Conservation (phyloP, 2,797 vertebrate species). For the Trematomus bernacchii region DNA sequence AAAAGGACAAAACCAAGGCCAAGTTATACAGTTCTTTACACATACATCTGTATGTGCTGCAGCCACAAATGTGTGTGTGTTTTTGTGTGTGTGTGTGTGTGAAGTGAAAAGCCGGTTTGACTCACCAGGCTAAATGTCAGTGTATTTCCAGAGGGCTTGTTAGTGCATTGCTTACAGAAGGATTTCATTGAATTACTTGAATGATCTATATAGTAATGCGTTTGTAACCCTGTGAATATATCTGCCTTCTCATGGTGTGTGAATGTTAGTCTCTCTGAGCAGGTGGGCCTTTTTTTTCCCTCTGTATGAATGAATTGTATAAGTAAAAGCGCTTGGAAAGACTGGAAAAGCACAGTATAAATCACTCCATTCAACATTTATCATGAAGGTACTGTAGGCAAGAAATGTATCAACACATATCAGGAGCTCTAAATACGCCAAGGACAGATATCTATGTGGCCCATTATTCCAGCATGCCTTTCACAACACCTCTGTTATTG, state of each 20-base stretch:
- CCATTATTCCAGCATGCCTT: too few species aligned
- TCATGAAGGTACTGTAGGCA: too few species aligned
- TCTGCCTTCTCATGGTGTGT: constrained; percentile 16
- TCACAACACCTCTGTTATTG: not conserved
- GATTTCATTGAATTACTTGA: constrained; percentile 58
- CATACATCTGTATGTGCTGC: not conserved
- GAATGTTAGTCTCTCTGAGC: too few species aligned
- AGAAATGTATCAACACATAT: too few species aligned
- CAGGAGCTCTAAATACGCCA: too few species aligned
- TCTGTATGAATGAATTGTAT: too few species aligned
- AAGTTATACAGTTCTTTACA: constrained; percentile 1
- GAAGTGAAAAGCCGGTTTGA: constrained; percentile 26
- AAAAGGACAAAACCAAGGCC: not conserved
- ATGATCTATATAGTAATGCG: constrained; percentile 30
- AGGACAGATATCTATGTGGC: too few species aligned
- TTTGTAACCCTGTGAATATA: constrained; percentile 11
- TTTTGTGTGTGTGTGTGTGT: not conserved
- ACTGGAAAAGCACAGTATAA: too few species aligned
- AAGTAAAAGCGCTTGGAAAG: too few species aligned
- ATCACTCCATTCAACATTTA: too few species aligned
- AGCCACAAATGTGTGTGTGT: not conserved
- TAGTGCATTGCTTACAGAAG: constrained; percentile 61
- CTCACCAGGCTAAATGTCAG: constrained; percentile 62
- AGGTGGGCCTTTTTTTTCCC: too few species aligned
- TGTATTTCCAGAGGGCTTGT: constrained; percentile 65